Conservation (phyloP, 2,888 invertebrate genomes). For the Pecten maximus region DNA sequence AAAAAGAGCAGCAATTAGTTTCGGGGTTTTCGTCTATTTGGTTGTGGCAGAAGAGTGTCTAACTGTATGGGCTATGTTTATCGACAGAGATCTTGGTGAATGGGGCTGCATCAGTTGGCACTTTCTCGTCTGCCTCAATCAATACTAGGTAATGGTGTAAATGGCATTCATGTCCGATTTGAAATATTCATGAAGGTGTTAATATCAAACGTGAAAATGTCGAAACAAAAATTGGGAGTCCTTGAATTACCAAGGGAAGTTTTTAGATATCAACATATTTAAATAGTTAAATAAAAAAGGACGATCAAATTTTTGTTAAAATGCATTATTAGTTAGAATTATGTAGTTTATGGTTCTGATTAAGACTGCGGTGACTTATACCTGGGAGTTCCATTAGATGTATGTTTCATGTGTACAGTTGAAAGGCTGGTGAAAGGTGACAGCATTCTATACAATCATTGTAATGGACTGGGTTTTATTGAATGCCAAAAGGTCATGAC, state of each 20-base stretch:
- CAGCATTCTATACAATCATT: background rate
- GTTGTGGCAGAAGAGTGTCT: background rate
- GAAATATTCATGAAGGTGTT: constrained; percentile 33
- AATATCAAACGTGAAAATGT: constrained; percentile 5
- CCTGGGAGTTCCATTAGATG: background rate
- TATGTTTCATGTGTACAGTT: background rate
- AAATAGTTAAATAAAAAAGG: too few species aligned
- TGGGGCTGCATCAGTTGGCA: background rate
- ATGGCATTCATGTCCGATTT: constrained; percentile 3
- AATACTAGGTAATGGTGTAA: background rate
- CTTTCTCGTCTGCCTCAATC: background rate
- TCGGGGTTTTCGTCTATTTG: background rate
- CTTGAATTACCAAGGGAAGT: background rate
- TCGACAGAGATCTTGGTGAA: background rate
- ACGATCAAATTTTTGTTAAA: too few species aligned
- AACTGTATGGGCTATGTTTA: background rate
- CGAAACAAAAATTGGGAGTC: background rate
- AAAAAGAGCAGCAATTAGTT: constrained; percentile 26
- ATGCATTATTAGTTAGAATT: too few species aligned
- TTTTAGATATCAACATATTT: background rate
- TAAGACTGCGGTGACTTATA: too few species aligned
- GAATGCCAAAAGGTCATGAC: background rate
- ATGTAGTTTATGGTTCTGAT: too few species aligned
- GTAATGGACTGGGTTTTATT: background rate
- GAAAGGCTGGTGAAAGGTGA: background rate